phyloP scores from a whole-genome alignment of 1,140 invertebrate genomes.

The Dendrolimus punctatus region DNA sequence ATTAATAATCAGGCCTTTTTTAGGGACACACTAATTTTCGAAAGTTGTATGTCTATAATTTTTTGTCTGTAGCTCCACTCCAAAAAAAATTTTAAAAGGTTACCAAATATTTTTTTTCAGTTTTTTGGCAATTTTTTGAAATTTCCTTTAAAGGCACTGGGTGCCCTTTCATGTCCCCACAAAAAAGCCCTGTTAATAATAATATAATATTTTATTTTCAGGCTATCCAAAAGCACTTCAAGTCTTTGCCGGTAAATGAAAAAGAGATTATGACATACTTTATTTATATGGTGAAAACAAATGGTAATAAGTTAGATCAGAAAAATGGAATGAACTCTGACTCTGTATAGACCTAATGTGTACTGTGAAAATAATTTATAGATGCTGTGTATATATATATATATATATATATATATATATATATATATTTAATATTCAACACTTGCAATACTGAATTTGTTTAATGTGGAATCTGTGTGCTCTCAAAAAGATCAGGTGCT shows the following conservation, averaged over 20 bases:
- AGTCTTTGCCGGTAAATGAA: slow-evolving; percentile 92
- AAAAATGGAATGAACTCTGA: slow-evolving; percentile 85
- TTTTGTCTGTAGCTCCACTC: too few relatives aligned
- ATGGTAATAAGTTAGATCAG: slow-evolving; percentile 93
- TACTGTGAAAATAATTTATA: slow-evolving; percentile 38
- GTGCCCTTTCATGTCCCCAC: too few relatives aligned
- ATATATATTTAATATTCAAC: slow-evolving; percentile 37
- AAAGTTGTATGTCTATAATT: too few relatives aligned
- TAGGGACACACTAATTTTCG: too few relatives aligned
- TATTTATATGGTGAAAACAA: slow-evolving; percentile 96
- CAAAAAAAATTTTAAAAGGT: too few relatives aligned
- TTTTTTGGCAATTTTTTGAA: too few relatives aligned
- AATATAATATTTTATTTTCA: slow-evolving; percentile 69
- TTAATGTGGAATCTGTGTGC: slow-evolving; percentile 19
- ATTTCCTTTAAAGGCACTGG: too few relatives aligned
- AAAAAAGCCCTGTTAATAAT: not conserved
- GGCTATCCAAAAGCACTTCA: slow-evolving; percentile 95
- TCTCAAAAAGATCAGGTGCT: slow-evolving; percentile 10
- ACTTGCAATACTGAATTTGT: slow-evolving; percentile 13
- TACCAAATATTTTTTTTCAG: too few relatives aligned
- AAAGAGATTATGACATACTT: slow-evolving; percentile 97
- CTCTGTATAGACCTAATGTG: slow-evolving; percentile 44
- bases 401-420: too few relatives aligned
- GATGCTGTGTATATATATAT: slow-evolving; percentile 37
- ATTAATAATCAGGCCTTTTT: too few relatives aligned